Conservation (phyloP, 2,888 invertebrate genomes). For the Hydropsyche betteni region DNA sequence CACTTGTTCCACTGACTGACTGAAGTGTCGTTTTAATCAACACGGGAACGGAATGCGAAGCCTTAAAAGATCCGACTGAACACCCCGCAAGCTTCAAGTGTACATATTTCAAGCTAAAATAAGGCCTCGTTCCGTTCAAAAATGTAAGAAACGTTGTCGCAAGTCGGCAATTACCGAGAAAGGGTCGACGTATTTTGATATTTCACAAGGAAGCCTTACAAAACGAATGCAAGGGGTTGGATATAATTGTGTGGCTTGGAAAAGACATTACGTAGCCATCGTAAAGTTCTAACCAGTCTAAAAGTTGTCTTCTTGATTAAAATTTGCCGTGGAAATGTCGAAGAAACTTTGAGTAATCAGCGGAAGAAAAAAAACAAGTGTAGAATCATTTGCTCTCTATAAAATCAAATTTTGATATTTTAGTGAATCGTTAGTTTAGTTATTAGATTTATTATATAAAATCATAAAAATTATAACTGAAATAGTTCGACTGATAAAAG, state of each 20-base stretch:
- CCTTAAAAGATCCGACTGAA: slow-evolving; percentile 32
- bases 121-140: background rate
- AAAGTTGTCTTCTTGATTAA: background rate
- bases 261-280: background rate
- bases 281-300: background rate
- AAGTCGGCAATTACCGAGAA: slow-evolving; percentile 15
- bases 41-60: slow-evolving; percentile 36
- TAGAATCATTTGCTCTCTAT: too few relatives aligned
- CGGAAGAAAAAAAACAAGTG: too few relatives aligned
- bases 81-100: background rate
- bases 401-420: too few relatives aligned
- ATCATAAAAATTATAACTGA: too few relatives aligned
- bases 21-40: slow-evolving; percentile 37
- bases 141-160: background rate
- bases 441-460: too few relatives aligned
- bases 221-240: slow-evolving; percentile 19
- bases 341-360: too few relatives aligned
- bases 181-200: slow-evolving; percentile 35
- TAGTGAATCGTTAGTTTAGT: too few relatives aligned
- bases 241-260: background rate
- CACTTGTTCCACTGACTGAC: slow-evolving; percentile 36
- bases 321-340: too few relatives aligned
- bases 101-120: background rate
- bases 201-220: slow-evolving; percentile 37
- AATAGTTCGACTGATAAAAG: too few relatives aligned